These are phyloP conservation scores for Phylloscopus whistleri DNA, from an alignment of 2,113 vertebrate genomes.

Conservation along the genomic window DNA sequence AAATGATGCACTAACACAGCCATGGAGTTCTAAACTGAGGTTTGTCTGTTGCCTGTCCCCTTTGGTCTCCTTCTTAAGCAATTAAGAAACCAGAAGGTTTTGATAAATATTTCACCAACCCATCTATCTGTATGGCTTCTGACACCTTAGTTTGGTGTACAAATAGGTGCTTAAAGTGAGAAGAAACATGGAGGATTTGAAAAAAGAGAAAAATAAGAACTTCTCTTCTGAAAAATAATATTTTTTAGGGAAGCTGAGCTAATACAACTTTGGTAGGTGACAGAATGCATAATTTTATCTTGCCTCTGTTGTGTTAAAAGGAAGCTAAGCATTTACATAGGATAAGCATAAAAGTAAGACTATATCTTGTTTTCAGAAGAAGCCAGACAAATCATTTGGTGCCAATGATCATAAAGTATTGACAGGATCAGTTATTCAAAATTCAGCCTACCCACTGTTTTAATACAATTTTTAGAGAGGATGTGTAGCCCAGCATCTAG, in stretches of 20 bases:
- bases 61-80: neutral
- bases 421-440: neutral
- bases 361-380: neutral
- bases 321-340: neutral
- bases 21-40: neutral
- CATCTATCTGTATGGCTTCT: neutral
- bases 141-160: neutral
- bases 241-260: neutral
- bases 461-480: neutral
- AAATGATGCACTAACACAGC: neutral
- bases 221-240: neutral
- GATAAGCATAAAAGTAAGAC: neutral
- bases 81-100: neutral
- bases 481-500: neutral
- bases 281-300: neutral
- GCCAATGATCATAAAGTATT: neutral
- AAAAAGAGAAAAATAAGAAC: neutral
- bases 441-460: neutral
- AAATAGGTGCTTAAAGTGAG: neutral
- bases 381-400: neutral
- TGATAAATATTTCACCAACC: neutral
- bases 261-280: neutral
- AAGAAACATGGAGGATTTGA: neutral
- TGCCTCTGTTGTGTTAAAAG: neutral
- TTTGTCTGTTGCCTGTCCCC: neutral